Conservation (phyloP, 2,113 vertebrate genomes). For the Hipposideros armiger region DNA sequence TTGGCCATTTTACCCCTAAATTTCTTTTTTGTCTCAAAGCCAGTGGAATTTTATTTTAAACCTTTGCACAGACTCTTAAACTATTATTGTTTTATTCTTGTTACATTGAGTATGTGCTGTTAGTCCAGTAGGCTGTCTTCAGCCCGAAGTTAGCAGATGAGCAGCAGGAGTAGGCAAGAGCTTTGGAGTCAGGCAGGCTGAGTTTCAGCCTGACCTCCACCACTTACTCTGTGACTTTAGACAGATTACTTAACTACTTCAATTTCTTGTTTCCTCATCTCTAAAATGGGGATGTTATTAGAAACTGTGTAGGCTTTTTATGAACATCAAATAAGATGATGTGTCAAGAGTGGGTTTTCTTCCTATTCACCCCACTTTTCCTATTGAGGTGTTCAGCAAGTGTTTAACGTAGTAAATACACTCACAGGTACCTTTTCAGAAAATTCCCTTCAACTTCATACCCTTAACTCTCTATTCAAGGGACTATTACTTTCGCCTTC, state of each 20-base stretch:
- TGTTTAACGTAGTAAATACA: background rate
- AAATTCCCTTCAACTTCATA: background rate
- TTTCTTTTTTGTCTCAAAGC: constrained; percentile 69
- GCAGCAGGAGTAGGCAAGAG: background rate
- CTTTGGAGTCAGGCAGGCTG: background rate
- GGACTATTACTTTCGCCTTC: background rate
- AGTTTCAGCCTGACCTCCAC: background rate
- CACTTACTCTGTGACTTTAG: background rate
- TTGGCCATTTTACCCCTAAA: constrained; percentile 67
- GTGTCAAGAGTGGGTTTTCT: constrained; percentile 2
- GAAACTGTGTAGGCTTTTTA: background rate
- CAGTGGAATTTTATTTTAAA: constrained; percentile 67
- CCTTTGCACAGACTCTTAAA: constrained; percentile 45
- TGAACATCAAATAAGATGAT: constrained; percentile 42
- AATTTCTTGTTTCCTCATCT: background rate
- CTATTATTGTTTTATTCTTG: constrained; percentile 56
- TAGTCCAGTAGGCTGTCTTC: background rate
- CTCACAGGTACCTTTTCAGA: background rate
- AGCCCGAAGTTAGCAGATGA: background rate
- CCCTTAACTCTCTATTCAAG: background rate
- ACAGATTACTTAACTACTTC: background rate
- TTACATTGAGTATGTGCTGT: background rate
- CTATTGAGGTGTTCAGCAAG: background rate
- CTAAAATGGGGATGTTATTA: background rate
- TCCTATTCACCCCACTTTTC: background rate